These are phyloP conservation scores for Latrodectus geometricus DNA, from an alignment of 1,140 invertebrate genomes.

Conservation along the genomic window DNA sequence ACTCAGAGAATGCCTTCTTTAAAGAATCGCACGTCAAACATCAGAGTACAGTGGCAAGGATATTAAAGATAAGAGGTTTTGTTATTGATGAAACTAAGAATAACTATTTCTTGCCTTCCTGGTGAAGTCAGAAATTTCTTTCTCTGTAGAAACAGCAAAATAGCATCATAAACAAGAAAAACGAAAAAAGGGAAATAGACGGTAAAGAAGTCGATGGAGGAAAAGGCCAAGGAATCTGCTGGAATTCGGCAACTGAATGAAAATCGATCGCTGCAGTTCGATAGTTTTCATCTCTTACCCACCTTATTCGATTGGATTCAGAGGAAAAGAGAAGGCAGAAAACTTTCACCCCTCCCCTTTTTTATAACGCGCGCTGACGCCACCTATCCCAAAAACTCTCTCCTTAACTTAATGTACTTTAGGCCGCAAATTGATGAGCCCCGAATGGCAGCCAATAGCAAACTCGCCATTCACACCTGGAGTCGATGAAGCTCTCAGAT, in stretches of 20 bases:
- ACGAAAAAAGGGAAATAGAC: background rate
- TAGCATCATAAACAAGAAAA: background rate
- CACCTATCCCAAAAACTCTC: slow-evolving; percentile 15
- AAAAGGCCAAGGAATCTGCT: slow-evolving; percentile 29
- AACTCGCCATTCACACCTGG: slow-evolving; percentile 58
- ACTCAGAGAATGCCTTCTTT: too few relatives aligned
- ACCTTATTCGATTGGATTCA: slow-evolving; percentile 18
- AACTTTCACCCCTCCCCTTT: slow-evolving; percentile 2
- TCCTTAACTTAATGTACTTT: slow-evolving; percentile 54
- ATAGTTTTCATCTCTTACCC: slow-evolving; percentile 58
- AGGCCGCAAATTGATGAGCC: slow-evolving; percentile 55
- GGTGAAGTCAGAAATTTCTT: background rate
- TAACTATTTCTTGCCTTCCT: background rate
- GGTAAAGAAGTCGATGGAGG: slow-evolving; percentile 32
- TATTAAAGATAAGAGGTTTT: background rate
- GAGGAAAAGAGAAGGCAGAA: background rate
- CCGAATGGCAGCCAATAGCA: slow-evolving; percentile 52
- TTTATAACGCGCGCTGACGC: background rate
- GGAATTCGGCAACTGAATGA: slow-evolving; percentile 47
- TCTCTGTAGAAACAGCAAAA: background rate
- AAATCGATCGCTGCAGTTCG: slow-evolving; percentile 58
- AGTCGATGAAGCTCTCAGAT: slow-evolving; percentile 40
- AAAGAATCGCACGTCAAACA: too few relatives aligned
- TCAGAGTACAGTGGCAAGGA: too few relatives aligned
- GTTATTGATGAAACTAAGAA: background rate